Evolutionary conservation across 2,113 vertebrate genomes (phyloP), one percentile per base, ranked within the genome.

Genomic region (Elephantulus edwardii): DNA sequence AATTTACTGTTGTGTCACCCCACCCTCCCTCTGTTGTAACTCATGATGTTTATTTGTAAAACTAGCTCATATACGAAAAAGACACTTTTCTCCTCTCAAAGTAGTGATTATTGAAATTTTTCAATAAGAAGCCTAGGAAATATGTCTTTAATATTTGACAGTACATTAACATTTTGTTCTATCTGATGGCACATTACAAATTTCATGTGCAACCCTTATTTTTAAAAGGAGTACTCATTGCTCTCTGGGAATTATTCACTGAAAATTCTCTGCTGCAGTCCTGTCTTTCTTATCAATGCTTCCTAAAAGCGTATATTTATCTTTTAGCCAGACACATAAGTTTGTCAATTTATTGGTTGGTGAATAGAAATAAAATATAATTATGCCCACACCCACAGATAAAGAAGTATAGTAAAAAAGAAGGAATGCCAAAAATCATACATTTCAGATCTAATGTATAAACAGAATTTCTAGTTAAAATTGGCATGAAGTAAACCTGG

Each of bases 31-130:
- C 54, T 42, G 30, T 77, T 76, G 68, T 90, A 16, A 48, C 26
- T 81, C 79, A 72, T 50, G 22, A 9, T 58, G 14, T 81, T 42
- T 42, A 60, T 77, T 77, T 89, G 60, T 33, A 92, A 24, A 90
- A 33, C 24, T 50, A 80, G 52, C 77, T 86, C 33, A 52, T 52
- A 13, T 60, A 75, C 33, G 56, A 19, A 48, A 28, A 91, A 70
- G 38, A 72, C 28, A 83, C 4, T 62, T 52, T 62, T 44, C 13
- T 42, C 40, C 7, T 70, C n/a, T 6, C 78, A 72, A 80, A 83
- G 71, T 56, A 91, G 72, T 74, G 75, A 95, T 80, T 81, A 87
- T 35, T 89, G 26, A 74, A 84, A 87, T 81, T 77, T 77, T 33
- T 81, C 71, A 80, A 93, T 46, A 66, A 19, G 54, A 91, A 13